Base-by-base conservation (phyloP, 2,888 invertebrate species). In the Drosophila fungiperda region DNA sequence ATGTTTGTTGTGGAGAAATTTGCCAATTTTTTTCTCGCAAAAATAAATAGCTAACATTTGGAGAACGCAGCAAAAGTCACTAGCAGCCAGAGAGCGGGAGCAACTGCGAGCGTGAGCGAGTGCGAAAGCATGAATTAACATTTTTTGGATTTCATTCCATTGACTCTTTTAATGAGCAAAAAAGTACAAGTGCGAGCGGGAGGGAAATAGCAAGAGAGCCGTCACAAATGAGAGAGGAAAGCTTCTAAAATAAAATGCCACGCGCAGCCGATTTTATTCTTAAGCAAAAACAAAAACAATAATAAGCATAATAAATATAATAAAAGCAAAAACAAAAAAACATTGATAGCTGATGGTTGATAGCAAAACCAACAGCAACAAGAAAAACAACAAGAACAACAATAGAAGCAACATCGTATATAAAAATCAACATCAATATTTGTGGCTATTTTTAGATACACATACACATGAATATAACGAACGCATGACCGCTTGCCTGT, bases 371-470 rank as follows among this genome's bases (percentile, higher is more conserved):
- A 76, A 52, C 61, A 65, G 64, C 74, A 76, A 73, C 45, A 70
- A 26, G 54, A 58, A 49, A 32, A 52, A n/a, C 42, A 48, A 38
- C 42, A 59, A 35, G 40, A 54, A 48, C 45, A 57, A 53, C 29
- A 50, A 9, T 36, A 45, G 40, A 50, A 57, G 42, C 48, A 50
- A 52, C 66, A 61, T 66, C 68, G 76, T 81, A 69, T 80, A 88
- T 77, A 76, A 89, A 90, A 91, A 91, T 90, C 90, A 82, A 90
- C 90, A 87, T 82, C 89, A 91, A 87, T 89, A 91, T 90, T 89
- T 91, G 87, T 82, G 71, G 76, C 90, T 90, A 90, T 90, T 90
- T 90, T 87, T 90, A 90, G 90, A 81, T 69, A 76, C 77, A 81
- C 68, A 79, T 76, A 84, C 90, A 90, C 91, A 82, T 72, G 73